These are phyloP conservation scores for Diploptera punctata DNA, from an alignment of 2,888 invertebrate species.

Conservation along the genomic window DNA sequence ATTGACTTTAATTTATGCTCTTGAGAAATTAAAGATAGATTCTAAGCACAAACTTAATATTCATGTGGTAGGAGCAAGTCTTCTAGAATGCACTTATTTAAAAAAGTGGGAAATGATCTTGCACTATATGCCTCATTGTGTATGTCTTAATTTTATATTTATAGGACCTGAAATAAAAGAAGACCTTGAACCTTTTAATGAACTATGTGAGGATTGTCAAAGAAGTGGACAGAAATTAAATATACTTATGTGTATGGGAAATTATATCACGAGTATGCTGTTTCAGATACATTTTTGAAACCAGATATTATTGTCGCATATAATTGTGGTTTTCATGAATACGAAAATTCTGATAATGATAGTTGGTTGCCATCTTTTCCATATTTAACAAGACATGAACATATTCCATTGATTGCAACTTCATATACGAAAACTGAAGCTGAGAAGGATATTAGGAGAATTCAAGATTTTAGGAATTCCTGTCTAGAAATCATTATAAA, in stretches of 20 bases:
- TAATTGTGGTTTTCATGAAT: slow-evolving; percentile 20
- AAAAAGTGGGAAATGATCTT: slow-evolving; percentile 8
- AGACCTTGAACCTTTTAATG: background rate
- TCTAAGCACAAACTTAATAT: background rate
- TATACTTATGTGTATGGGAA: background rate
- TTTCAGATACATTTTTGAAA: background rate
- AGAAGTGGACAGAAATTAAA: background rate
- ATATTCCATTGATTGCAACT: background rate
- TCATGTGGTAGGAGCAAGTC: background rate
- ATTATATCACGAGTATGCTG: slow-evolving; percentile 7
- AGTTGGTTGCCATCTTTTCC: background rate
- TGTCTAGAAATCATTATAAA: background rate
- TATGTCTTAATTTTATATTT: background rate
- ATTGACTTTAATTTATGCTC: slow-evolving; percentile 14
- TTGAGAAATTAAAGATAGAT: background rate
- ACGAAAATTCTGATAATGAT: background rate
- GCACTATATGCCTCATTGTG: background rate
- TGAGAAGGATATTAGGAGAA: background rate
- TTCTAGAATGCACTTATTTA: background rate
- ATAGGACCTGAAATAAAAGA: slow-evolving; percentile 4
- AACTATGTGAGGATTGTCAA: background rate
- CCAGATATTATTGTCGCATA: slow-evolving; percentile 2
- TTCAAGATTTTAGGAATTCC: background rate
- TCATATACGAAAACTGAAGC: slow-evolving; percentile 14
- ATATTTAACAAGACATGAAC: background rate